phyloP scores from a whole-genome alignment of 2,888 invertebrate species.

The Muschampia plurimacula region DNA sequence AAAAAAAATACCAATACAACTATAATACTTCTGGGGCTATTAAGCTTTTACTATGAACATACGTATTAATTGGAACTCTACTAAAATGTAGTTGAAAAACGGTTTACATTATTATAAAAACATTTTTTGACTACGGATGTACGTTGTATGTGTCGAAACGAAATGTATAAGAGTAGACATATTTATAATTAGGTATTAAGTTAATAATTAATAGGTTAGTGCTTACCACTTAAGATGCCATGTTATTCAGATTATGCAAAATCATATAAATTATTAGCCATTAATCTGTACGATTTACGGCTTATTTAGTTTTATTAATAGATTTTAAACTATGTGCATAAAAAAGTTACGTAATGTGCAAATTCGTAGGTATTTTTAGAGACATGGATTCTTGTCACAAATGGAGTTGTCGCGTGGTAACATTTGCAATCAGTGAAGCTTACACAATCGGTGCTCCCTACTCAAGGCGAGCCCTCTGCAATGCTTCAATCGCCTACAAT shows the following conservation, averaged over 20 bases:
- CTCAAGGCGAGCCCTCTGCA: conserved; percentile 61
- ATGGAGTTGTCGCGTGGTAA: conserved; percentile 15
- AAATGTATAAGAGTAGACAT: too few relatives aligned
- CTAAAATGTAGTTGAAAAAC: too few relatives aligned
- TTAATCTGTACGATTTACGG: not conserved
- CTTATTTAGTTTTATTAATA: not conserved
- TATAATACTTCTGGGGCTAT: too few relatives aligned
- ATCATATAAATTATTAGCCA: not conserved
- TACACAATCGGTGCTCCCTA: conserved; percentile 56
- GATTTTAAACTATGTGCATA: not conserved
- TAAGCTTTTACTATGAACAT: too few relatives aligned
- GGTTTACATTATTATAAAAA: too few relatives aligned
- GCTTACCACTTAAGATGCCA: not conserved
- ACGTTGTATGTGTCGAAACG: too few relatives aligned
- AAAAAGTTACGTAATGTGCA: not conserved
- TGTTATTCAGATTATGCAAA: not conserved
- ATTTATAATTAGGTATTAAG: too few relatives aligned
- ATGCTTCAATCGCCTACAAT: conserved; percentile 47
- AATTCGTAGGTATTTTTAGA: not conserved
- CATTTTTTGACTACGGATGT: too few relatives aligned
- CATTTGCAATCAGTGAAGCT: conserved; percentile 47
- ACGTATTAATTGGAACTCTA: too few relatives aligned
- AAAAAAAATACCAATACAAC: not conserved
- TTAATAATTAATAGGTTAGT: not conserved
- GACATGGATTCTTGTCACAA: not conserved